Conservation (phyloP, 2,113 vertebrate species). For the Nematolebias whitei region DNA sequence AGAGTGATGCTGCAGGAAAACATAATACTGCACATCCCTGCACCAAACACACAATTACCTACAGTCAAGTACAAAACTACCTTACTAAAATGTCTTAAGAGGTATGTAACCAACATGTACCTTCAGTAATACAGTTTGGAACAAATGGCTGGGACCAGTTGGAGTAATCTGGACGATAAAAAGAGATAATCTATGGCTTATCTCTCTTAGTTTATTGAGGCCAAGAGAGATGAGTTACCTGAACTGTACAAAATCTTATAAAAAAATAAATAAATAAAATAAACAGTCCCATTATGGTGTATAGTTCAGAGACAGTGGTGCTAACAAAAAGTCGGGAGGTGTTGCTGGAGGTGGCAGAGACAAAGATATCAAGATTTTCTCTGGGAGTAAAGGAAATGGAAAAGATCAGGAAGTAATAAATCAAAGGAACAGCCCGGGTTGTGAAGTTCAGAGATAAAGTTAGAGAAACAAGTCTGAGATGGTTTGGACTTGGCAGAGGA, state of each 20-base stretch:
- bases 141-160: conserved; percentile 10
- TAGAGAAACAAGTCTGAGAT: too few relatives aligned
- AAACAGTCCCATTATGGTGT: background rate
- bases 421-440: too few relatives aligned
- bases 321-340: too few relatives aligned
- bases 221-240: background rate
- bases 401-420: too few relatives aligned
- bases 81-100: conserved; percentile 23
- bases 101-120: conserved; percentile 1
- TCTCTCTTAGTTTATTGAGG: conserved; percentile 11
- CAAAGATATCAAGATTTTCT: too few relatives aligned
- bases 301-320: too few relatives aligned
- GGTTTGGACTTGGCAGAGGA: too few relatives aligned
- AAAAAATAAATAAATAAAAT: conserved; percentile 1
- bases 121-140: background rate
- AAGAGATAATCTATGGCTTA: conserved; percentile 45
- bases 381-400: too few relatives aligned
- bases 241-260: background rate
- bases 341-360: too few relatives aligned
- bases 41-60: conserved; percentile 4
- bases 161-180: conserved; percentile 23
- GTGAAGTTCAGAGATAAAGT: too few relatives aligned
- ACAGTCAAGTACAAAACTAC: conserved; percentile 1
- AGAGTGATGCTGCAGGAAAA: conserved; percentile 34
- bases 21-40: background rate